Conservation (phyloP, 1,140 invertebrate species). For the Drosophila tani region DNA sequence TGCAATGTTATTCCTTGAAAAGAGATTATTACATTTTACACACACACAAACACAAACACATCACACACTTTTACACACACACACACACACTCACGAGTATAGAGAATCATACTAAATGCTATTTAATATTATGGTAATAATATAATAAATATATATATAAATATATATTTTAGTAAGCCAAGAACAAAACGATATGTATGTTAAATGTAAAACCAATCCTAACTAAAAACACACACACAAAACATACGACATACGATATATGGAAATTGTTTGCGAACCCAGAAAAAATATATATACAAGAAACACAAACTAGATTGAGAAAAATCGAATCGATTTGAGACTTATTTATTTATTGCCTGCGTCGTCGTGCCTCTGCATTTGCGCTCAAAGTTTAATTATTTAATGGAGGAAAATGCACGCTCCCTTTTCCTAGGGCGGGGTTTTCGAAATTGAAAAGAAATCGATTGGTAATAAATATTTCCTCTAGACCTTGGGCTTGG, state of each 20-base stretch:
- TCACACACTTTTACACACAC: slow-evolving; percentile 39
- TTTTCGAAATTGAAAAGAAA: slow-evolving; percentile 14
- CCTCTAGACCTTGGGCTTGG: not conserved
- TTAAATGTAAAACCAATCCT: slow-evolving; percentile 69
- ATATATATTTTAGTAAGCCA: slow-evolving; percentile 80
- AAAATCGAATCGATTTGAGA: slow-evolving; percentile 45
- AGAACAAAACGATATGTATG: slow-evolving; percentile 65
- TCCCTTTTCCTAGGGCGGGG: slow-evolving; percentile 4
- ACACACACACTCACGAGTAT: slow-evolving; percentile 52
- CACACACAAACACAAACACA: slow-evolving; percentile 28
- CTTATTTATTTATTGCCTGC: slow-evolving; percentile 59
- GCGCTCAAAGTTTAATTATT: slow-evolving; percentile 36
- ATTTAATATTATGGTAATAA: slow-evolving; percentile 64
- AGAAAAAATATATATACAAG: slow-evolving; percentile 63
- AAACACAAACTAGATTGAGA: slow-evolving; percentile 48
- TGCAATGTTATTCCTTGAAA: slow-evolving; percentile 83
- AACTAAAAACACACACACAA: slow-evolving; percentile 54
- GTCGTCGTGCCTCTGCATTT: slow-evolving; percentile 51
- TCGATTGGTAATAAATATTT: slow-evolving; percentile 10
- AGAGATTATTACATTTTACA: slow-evolving; percentile 78
- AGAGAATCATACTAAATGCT: slow-evolving; percentile 63
- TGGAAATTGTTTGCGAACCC: slow-evolving; percentile 63
- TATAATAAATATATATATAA: slow-evolving; percentile 49
- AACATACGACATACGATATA: slow-evolving; percentile 42
- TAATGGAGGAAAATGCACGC: slow-evolving; percentile 6